Base-by-base conservation (phyloP, 2,113 vertebrate species). In the Cacatua alba region DNA sequence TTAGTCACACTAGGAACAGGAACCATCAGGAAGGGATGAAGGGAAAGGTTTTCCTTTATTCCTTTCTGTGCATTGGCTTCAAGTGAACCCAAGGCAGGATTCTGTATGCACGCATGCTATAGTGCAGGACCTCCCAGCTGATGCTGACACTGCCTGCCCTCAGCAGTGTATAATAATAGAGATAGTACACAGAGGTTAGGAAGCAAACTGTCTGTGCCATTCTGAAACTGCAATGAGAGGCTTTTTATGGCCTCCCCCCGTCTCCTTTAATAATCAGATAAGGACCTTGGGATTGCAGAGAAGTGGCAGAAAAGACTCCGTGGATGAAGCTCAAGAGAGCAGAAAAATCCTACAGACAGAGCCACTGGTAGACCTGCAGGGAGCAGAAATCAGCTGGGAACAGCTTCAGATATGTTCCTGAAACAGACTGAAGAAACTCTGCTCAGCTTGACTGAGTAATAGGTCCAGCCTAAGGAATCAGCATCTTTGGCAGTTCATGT, bases 341-440 rank as follows among this genome's bases (percentile, higher is more conserved):
- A 48, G 31, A 63, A 77, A 53, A 41, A 17, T 51, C 78, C 25
- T 65, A 26, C 35, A 79, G 53, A 2, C 24, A 31, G 41, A 70
- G 67, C 20, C n/a, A 24, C 29, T 44, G 49, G 44, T 13, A 52
- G 62, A 80, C 23, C 46, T 74, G 49, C 44, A 83, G 71, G 13
- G 59, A 93, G 82, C 52, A 92, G 90, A 64, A 82, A 64, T 64
- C 55, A 37, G 25, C 53, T 81, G 72, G 35, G 48, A 83, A 35
- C 11, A 68, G 31, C 46, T 90, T 68, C 17, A 13, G 55, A 55
- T 68, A 11, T 8, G 16, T 21, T 86, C 11, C 52, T 86, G 51
- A 71, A 79, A 14, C 31, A 75, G 28, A 78, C 24, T 7, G 29
- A 75, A 52, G 62, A 75, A 70, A 48, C 10, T 64, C n/a, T 70